Percentiles rank a stretch among this genome's conserved stretches.
These are phyloP conservation scores for Oscheius sp. DNA, from an alignment of 1,140 invertebrate species.

Conservation along the genomic window DNA sequence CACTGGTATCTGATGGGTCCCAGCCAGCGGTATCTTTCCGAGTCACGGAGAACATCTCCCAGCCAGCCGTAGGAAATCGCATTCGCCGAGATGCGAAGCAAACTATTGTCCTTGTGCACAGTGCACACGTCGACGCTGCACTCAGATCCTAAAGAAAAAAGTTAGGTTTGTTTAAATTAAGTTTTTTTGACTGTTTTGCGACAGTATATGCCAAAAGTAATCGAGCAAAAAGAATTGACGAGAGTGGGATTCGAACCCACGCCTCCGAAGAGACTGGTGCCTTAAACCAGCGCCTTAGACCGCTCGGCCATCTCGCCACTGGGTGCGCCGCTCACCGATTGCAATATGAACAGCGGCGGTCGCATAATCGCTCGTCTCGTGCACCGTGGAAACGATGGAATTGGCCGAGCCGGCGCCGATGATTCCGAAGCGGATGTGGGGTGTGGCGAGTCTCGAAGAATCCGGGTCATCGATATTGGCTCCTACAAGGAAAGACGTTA, in stretches of 20 bases:
- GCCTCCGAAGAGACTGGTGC: constrained; percentile 92
- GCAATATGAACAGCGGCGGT: constrained; percentile 80
- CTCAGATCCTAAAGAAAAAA: constrained; percentile 20
- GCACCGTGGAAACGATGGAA: constrained; percentile 76
- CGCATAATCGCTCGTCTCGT: constrained; percentile 77
- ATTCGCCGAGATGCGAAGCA: constrained; percentile 75
- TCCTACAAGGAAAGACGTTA: constrained; percentile 41
- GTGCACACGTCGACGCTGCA: constrained; percentile 74
- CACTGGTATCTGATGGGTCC: constrained; percentile 82
- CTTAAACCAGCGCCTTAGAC: constrained; percentile 99
- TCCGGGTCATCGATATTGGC: constrained; percentile 66
- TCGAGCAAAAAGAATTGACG: constrained; percentile 24
- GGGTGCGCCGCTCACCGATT: constrained; percentile 66
- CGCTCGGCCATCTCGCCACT: constrained; percentile 53
- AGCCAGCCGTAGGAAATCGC: constrained; percentile 83
- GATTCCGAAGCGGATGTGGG: constrained; percentile 65
- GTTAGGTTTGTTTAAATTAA: background rate
- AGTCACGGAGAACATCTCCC: constrained; percentile 78
- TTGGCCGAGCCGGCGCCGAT: constrained; percentile 74
- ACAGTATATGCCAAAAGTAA: background rate
- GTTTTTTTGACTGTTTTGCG: background rate
- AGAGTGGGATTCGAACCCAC: constrained; percentile 61
- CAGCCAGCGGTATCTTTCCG: constrained; percentile 81
- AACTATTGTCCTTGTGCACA: constrained; percentile 69
- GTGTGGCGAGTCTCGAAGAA: constrained; percentile 67